phyloP scores from a whole-genome alignment of 1,140 invertebrate species.

The Armadillidium nasatum region DNA sequence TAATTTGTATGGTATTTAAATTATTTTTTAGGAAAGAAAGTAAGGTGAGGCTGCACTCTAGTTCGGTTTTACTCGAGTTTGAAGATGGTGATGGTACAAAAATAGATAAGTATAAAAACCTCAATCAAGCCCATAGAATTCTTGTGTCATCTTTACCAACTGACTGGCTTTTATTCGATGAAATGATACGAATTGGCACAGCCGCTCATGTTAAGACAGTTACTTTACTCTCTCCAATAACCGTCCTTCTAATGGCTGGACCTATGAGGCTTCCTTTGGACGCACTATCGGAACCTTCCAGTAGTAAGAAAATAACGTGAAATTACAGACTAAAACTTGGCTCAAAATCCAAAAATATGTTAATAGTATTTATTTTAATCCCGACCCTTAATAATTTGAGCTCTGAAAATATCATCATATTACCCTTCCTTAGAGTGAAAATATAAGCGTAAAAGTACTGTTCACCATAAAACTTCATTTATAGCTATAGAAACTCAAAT shows the following conservation, averaged over 20 bases:
- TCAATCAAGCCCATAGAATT: neutral
- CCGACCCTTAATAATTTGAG: neutral
- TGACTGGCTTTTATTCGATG: slow-evolving; percentile 81
- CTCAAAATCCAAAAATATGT: too few species aligned
- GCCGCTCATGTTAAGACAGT: slow-evolving; percentile 66
- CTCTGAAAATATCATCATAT: too few species aligned
- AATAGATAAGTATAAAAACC: slow-evolving; percentile 45
- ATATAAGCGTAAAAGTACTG: too few species aligned
- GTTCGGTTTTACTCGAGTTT: slow-evolving; percentile 61
- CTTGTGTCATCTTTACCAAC: slow-evolving; percentile 55
- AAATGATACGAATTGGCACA: slow-evolving; percentile 64
- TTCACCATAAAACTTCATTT: too few species aligned
- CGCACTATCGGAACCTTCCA: slow-evolving; percentile 55
- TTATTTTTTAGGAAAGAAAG: slow-evolving; percentile 59
- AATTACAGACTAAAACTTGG: too few species aligned
- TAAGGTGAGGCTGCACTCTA: slow-evolving; percentile 68
- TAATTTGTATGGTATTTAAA: too few species aligned
- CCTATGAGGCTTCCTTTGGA: slow-evolving; percentile 62
- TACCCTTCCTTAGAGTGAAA: too few species aligned
- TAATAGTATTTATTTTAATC: neutral
- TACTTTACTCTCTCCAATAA: slow-evolving; percentile 71
- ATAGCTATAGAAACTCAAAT: too few species aligned
- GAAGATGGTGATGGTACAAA: slow-evolving; percentile 49
- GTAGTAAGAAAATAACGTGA: slow-evolving; percentile 21
- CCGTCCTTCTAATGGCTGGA: slow-evolving; percentile 72